Evolutionary conservation across 2,113 vertebrate genomes (phyloP), one percentile per base, ranked within the genome.

Genomic region (Pterocles orientalis): DNA sequence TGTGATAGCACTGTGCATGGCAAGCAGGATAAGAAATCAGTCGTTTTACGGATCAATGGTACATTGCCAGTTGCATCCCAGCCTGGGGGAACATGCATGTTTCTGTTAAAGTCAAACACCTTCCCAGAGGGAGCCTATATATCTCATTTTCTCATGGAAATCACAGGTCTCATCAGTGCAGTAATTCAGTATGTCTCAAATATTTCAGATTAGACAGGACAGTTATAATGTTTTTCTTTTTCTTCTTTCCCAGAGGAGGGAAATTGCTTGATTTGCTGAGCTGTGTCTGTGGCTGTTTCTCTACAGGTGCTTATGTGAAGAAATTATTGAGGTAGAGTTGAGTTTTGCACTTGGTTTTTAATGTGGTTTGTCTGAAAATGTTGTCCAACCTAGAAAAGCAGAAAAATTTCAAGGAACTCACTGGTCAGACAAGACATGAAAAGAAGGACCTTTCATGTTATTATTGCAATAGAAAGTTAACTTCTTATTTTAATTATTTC

Each of bases 11-110:
- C 47, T 24, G 47, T 88, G 56, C 76, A 94, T 94, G 88, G 80
- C 65, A 94, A 94, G 80, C 56, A 91, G 80, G 88, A 92, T 94
- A 94, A 96, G 91, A 92, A 94, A 95, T 95, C 64, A 89, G 92
- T 47, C 9, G 2, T 23, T 84, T 92, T 94, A 88, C 2, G 0
- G 77, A 92, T 94, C n/a, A 6, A 75, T 92, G 88, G 64, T 91
- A 90, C 43, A 70, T 84, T 86, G 69, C 91, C 69, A 92, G 92
- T 89, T 20, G 14, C 73, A 84, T 84, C 43, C 60, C 94, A 92
- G 92, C 86, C 95, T 95, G 56, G 28, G 89, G 91, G 80, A 94
- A 84, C 89, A 81, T 41, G 80, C 83, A 75, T 89, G 88, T 94
- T 94, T 71, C 72, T 95, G 64, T 86, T 94, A 56, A 92, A 96